These are phyloP conservation scores for Melanotaenia boesemani DNA, from an alignment of 2,797 vertebrate species.

Conservation along the genomic window DNA sequence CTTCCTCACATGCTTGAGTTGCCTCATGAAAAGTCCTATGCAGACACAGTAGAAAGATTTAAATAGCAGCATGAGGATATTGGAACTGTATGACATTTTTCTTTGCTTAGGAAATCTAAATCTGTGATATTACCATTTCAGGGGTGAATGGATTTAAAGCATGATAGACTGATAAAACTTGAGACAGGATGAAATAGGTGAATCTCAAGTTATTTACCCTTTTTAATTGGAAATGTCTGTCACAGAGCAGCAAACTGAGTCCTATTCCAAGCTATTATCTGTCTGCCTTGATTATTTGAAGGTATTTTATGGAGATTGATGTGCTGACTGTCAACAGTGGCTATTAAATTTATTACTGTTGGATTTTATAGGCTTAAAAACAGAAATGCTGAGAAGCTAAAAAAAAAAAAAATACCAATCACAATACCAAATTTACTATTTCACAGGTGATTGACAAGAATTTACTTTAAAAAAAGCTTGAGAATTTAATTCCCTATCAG, in stretches of 20 bases:
- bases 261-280: slow-evolving; percentile 71
- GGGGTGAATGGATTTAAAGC: slow-evolving; percentile 73
- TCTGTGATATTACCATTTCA: slow-evolving; percentile 72
- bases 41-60: slow-evolving; percentile 48
- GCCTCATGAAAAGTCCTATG: slow-evolving; percentile 39
- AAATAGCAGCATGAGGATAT: slow-evolving; percentile 52
- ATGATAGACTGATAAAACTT: slow-evolving; percentile 72
- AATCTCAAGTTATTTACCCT: slow-evolving; percentile 80
- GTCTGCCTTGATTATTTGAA: slow-evolving; percentile 73
- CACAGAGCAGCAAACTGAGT: slow-evolving; percentile 71
- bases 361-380: slow-evolving; percentile 58
- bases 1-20: slow-evolving; percentile 36
- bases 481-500: slow-evolving; percentile 40
- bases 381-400: slow-evolving; percentile 57
- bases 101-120: slow-evolving; percentile 65
- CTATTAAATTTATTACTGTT: slow-evolving; percentile 65
- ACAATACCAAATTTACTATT: slow-evolving; percentile 37
- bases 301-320: slow-evolving; percentile 74
- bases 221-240: slow-evolving; percentile 86
- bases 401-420: slow-evolving; percentile 40
- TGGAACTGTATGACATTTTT: slow-evolving; percentile 60
- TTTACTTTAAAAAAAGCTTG: slow-evolving; percentile 32
- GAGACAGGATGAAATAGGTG: slow-evolving; percentile 74
- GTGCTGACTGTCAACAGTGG: slow-evolving; percentile 58
- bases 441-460: slow-evolving; percentile 22